Base-by-base conservation (phyloP, 2,113 vertebrate genomes). In the Pygoscelis adeliae region DNA sequence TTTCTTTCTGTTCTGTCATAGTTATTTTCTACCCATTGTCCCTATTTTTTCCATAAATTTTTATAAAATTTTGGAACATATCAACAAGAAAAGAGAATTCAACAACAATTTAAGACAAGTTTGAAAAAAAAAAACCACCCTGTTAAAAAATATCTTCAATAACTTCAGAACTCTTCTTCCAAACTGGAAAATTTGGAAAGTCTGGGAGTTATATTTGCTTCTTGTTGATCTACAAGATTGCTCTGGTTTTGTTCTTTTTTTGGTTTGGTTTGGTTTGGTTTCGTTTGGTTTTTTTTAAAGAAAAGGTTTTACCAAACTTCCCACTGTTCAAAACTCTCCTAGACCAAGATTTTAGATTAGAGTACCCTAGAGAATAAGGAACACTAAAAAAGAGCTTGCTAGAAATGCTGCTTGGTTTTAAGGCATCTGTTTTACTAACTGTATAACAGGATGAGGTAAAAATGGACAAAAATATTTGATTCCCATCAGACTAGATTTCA, bases 401-500 rank as follows among this genome's bases (percentile, higher is more conserved):
- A 66, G 46, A 87, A 92, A 36, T 69, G 27, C 11, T 76, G 23
- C 29, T 87, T 92, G 22, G 29, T 74, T 59, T 59, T 56, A 92
- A 96, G 49, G n/a, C 44, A 95, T 90, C 59, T 93, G 61, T 91
- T 97, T 89, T 87, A 92, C 62, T 90, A 96, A 95, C 49, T 91
- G n/a, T 44, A 40, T 66, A 94, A 90, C 29, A 93, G 36, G 61
- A 93, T 91, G 65, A 93, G 19, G 38, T 67, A 97, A 87, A 95
- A 94, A 72, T 40, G 30, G 26, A 55, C 80, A 83, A 89, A 96
- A 77, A 32, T 34, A 69, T 52, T 93, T 90, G 50, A 92, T 73
- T 95, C 67, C 53, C 79, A 58, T 53, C 78, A 81, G 58, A 80
- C 18, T 40, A 72, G 62, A 27, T 72, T 55, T 96, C n/a, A 49